Conservation (phyloP, 2,113 vertebrate species). For the Connochaetes taurinus region DNA sequence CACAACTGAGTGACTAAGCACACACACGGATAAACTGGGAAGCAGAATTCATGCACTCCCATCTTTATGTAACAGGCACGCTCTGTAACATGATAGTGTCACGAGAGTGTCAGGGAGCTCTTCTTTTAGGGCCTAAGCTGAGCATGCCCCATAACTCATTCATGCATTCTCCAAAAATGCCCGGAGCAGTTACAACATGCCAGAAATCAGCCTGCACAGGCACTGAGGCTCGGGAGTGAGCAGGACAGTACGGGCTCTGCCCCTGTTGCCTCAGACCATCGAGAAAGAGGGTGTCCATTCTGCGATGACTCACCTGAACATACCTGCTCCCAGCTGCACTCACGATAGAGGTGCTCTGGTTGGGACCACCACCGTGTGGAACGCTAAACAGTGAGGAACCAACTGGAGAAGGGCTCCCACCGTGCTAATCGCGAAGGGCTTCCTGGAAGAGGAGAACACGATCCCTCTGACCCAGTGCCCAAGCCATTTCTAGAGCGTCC, state of each 20-base stretch:
- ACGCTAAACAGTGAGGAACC: background rate
- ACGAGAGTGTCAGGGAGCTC: fast-evolving
- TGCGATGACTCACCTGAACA: background rate
- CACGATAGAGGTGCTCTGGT: background rate
- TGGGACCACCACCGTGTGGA: fast-evolving
- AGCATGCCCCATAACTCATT: background rate
- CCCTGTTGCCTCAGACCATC: background rate
- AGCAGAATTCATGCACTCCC: background rate
- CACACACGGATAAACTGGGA: background rate
- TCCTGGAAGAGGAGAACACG: background rate
- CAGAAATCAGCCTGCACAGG: background rate
- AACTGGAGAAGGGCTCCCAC: too few relatives aligned
- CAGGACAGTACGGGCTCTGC: background rate
- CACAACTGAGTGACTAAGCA: background rate
- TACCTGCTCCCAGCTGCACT: background rate
- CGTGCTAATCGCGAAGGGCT: background rate
- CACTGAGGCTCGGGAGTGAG: background rate
- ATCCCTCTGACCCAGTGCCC: background rate
- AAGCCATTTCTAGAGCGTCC: background rate
- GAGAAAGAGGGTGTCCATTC: background rate
- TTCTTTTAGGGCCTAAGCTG: background rate
- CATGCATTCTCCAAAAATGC: background rate
- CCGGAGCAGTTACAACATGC: background rate
- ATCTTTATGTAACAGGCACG: background rate
- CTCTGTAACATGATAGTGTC: fast-evolving